These are phyloP conservation scores for Tadarida brasiliensis DNA, from an alignment of 2,797 vertebrate genomes.

Conservation along the genomic window DNA sequence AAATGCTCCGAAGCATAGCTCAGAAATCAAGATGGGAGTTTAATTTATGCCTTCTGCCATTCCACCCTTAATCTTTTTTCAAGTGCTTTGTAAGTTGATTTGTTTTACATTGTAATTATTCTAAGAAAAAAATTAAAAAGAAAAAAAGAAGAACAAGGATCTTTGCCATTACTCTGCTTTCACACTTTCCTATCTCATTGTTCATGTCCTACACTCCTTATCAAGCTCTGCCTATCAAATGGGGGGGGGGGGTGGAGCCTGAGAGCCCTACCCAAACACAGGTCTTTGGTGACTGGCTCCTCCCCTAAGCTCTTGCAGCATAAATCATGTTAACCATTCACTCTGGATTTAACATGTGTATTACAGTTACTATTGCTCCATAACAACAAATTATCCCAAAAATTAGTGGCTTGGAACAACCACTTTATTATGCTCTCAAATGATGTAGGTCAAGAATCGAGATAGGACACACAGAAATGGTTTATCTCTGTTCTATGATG, in stretches of 20 bases:
- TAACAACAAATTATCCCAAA: background rate
- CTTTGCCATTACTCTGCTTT: background rate
- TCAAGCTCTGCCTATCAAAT: background rate
- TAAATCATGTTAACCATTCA: background rate
- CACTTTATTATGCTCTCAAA: background rate
- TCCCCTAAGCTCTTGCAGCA: background rate
- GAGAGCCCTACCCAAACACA: background rate
- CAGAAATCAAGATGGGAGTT: conserved; percentile 58
- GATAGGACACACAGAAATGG: background rate
- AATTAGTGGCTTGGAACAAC: background rate
- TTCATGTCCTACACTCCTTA: background rate
- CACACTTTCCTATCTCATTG: background rate
- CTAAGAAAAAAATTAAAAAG: conserved; percentile 39
- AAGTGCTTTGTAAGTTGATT: conserved; percentile 53
- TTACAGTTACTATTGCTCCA: background rate
- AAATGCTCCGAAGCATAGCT: conserved; percentile 22
- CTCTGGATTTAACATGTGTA: background rate
- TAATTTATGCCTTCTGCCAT: conserved; percentile 67
- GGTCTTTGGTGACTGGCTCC: background rate
- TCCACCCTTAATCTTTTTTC: conserved; percentile 48
- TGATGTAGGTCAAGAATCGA: background rate
- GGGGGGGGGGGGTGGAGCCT: fast-evolving
- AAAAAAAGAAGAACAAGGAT: conserved; percentile 12
- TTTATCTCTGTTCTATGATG: background rate
- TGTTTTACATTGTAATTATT: conserved; percentile 67